Base-by-base conservation (phyloP, 2,888 invertebrate species). In the Hypselothyrea guttata region DNA sequence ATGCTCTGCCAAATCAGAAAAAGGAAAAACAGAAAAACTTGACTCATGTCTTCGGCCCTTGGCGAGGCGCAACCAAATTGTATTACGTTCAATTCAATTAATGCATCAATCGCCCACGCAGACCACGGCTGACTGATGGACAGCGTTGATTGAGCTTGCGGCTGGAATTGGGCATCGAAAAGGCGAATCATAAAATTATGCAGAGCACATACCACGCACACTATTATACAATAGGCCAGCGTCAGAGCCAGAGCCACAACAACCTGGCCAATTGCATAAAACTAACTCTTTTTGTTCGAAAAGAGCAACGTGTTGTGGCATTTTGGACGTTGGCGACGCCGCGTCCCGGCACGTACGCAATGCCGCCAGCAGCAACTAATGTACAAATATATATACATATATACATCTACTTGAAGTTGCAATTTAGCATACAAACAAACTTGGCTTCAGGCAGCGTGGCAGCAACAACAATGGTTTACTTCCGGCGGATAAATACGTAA, bases 401-500 rank as follows among this genome's bases (percentile, higher is more conserved):
- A n/a, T n/a, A n/a, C n/a, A n/a, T n/a, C n/a, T n/a, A n/a, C n/a
- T n/a, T n/a, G 61, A 85, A 81, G 73, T 81, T 75, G 79, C 84
- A 79, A 83, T 79, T 75, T 85, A 85, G 81, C 79, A 66, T 71
- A 73, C 68, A 83, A 75, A 78, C 67, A 81, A 85, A 78, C 67
- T 56, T 57, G 49, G 56, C 62, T 34, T 38, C 59, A 64, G 58
- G 67, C 64, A 55, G 63, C 48, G 49, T n/a, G n/a, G n/a, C n/a
- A n/a, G 46, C 54, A 61, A 46, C 63, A 60, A 63, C 76, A 66
- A 74, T 74, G 71, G 71, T 64, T 82, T 76, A 87, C 83, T 86
- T 86, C 87, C 86, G 86, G 77, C 87, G 86, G 86, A 86, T 87
- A 86, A 77, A 65, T 74, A 81, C 63, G 84, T 66, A 59, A 68